Evolutionary conservation across 2,113 vertebrate species (phyloP).

Genomic region (Mustela nigripes): DNA sequence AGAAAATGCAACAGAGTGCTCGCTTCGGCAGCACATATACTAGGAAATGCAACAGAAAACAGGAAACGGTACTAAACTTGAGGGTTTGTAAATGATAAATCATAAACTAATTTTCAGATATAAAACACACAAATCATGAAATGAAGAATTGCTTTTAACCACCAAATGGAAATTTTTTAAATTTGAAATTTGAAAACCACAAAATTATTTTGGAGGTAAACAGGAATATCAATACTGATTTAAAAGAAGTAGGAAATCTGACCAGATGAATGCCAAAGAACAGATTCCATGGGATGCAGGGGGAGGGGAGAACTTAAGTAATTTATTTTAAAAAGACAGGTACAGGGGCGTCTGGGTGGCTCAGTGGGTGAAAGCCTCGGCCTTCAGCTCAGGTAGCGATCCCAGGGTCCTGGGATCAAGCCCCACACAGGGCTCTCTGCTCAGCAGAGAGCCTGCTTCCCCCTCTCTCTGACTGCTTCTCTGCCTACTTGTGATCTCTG

Average conservation of each 20-base stretch:
- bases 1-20: not conserved
- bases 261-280: not conserved
- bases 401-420: too few species aligned
- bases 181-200: not conserved
- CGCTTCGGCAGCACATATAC: too few species aligned
- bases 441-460: too few species aligned
- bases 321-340: not conserved
- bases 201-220: not conserved
- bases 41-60: not conserved
- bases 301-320: not conserved
- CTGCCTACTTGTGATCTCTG: too few species aligned
- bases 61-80: not conserved
- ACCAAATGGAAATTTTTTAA: not conserved
- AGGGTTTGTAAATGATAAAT: not conserved
- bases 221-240: not conserved
- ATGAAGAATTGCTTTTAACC: constrained; percentile 21
- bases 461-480: too few species aligned
- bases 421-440: too few species aligned
- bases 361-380: too few species aligned
- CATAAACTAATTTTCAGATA: not conserved
- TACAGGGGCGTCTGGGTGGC: not conserved
- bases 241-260: not conserved
- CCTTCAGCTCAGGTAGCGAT: too few species aligned
- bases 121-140: not conserved
- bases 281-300: not conserved